Evolutionary conservation across 2,797 vertebrate species (phyloP).

Genomic region (Platalea minor): DNA sequence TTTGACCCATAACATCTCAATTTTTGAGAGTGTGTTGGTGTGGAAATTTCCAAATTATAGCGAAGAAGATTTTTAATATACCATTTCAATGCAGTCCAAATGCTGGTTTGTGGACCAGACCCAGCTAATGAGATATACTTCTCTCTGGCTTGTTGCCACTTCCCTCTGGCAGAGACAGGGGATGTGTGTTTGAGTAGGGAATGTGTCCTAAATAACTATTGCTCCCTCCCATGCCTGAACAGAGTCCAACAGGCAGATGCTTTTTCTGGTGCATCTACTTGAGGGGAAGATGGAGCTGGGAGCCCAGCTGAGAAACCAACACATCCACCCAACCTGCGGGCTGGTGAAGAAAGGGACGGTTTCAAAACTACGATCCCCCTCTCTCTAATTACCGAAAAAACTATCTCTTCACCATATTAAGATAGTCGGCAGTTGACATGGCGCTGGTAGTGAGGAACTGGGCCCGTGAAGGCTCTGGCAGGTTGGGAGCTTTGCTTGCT

Average conservation of each 20-base stretch:
- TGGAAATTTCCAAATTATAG: background rate
- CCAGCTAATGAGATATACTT: background rate
- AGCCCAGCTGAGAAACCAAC: background rate
- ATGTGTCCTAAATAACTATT: background rate
- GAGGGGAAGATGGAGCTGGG: background rate
- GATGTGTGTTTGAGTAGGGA: background rate
- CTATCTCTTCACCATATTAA: background rate
- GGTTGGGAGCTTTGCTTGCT: background rate
- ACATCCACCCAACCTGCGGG: background rate
- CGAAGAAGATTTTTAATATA: background rate
- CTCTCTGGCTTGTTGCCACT: background rate
- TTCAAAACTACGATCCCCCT: background rate
- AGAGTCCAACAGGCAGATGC: background rate
- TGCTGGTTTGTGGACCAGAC: background rate
- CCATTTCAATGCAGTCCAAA: background rate
- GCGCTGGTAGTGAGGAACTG: background rate
- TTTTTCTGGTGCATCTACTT: background rate
- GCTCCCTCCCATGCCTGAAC: background rate
- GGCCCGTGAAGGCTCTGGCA: background rate
- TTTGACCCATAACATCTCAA: background rate
- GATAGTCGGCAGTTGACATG: background rate
- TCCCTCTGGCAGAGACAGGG: background rate
- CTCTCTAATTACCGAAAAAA: background rate
- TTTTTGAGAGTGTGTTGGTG: background rate
- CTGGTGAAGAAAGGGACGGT: background rate